Percentiles rank a stretch among this genome's conserved stretches.
Evolutionary conservation across 2,113 vertebrate genomes (phyloP).

Genomic region (Lagopus muta): DNA sequence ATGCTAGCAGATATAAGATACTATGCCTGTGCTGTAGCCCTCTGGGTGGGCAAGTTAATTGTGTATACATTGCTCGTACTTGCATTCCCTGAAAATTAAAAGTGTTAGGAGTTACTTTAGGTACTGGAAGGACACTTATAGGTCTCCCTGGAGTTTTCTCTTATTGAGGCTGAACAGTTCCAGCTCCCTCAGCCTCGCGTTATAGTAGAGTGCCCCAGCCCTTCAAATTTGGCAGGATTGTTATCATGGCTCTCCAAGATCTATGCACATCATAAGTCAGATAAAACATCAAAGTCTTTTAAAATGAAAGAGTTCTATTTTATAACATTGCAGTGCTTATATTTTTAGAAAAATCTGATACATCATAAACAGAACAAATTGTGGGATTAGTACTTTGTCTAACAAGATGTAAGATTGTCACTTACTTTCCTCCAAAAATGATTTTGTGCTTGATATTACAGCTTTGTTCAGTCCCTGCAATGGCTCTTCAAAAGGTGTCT

Average conservation of each 20-base stretch:
- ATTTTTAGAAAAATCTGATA: background rate
- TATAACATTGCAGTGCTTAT: background rate
- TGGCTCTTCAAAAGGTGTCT: background rate
- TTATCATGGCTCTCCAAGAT: background rate
- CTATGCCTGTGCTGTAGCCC: background rate
- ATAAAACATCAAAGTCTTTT: background rate
- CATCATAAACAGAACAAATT: background rate
- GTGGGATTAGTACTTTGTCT: background rate
- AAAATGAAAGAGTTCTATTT: background rate
- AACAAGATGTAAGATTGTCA: background rate
- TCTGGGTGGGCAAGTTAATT: background rate
- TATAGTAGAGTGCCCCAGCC: background rate
- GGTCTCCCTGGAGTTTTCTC: background rate
- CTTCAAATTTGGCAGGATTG: background rate
- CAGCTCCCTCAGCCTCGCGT: background rate
- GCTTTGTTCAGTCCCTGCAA: background rate
- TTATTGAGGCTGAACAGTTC: background rate
- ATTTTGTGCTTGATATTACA: background rate
- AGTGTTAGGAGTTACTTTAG: background rate
- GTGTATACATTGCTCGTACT: background rate
- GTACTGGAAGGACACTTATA: background rate
- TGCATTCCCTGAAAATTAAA: background rate
- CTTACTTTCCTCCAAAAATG: background rate
- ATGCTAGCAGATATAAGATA: fast-evolving
- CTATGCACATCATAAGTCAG: background rate